These are phyloP conservation scores for Catharus ustulatus DNA, from an alignment of 2,797 vertebrate species.

Conservation along the genomic window DNA sequence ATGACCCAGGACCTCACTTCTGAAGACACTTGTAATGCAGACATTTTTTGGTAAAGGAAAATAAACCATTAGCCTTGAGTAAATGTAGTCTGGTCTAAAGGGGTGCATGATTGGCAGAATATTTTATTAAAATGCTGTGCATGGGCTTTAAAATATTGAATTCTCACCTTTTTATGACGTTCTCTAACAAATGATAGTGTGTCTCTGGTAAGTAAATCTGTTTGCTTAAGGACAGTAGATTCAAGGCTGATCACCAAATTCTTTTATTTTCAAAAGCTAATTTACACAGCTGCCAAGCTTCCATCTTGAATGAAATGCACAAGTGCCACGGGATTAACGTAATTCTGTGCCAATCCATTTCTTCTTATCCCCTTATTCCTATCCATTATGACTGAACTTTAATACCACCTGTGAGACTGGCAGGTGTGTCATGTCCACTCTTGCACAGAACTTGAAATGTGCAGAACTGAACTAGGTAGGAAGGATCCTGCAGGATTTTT, in stretches of 20 bases:
- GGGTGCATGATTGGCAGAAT: not conserved
- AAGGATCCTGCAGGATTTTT: not conserved
- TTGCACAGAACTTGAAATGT: not conserved
- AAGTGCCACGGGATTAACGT: not conserved
- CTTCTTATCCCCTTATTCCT: not conserved
- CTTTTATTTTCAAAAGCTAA: not conserved
- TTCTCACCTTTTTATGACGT: not conserved
- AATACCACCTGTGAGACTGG: not conserved
- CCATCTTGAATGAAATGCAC: not conserved
- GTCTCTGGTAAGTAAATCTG: not conserved
- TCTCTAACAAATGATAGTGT: not conserved
- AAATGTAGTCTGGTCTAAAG: not conserved
- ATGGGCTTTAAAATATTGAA: not conserved
- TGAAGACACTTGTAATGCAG: not conserved
- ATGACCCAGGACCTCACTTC: not conserved
- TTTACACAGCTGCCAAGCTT: not conserved
- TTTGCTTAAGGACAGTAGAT: not conserved
- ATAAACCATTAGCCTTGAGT: not conserved
- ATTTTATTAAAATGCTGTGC: not conserved
- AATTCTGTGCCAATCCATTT: not conserved
- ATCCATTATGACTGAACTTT: not conserved
- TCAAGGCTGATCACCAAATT: not conserved
- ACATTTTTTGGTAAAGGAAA: not conserved
- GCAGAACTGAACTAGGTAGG: not conserved
- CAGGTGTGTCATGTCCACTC: fast-evolving